Base-by-base conservation (phyloP, 2,888 invertebrate species). In the Hirtodrosophila duncani region DNA sequence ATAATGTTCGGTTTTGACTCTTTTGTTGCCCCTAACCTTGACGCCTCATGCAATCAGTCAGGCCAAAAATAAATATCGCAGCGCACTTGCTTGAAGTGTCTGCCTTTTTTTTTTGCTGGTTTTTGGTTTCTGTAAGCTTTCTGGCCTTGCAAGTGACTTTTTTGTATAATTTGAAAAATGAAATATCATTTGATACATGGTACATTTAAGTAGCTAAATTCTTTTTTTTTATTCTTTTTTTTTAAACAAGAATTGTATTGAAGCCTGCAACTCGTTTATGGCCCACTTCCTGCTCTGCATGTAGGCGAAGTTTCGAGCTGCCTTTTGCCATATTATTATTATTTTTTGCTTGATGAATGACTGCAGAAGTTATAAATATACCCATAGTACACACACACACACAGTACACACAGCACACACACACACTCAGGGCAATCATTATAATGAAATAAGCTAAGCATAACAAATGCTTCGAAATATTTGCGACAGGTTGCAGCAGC, bases 391-490 rank as follows among this genome's bases (percentile, higher is more conserved):
- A 26, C 37, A 30, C 39, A 36, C 29, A 31, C 46, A 45, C 31
- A 16, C 30, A n/a, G 1, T 6, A 1, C 9, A 18, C 16, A 39
- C 20, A 18, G 23, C 20, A 36, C 10, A 16, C 36, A 36, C 16
- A 11, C 20, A 39, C 20, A 31, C 16, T 8, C 11, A 21, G 23
- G 31, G 43, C 43, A 52, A 57, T 44, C 60, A 58, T 64, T 53
- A 55, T 61, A 56, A 67, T 58, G 67, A 68, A 74, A 74, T 64
- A 78, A 74, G 63, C 66, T 75, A 65, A 75, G 78, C 74, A 78
- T 78, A 78, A 74, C 78, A 74, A 78, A 75, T 74, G 78, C 74
- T 66, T 66, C 63, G 69, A 75, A 69, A 67, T 67, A 66, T 72
- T 66, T 64, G 75, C 68, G 75, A 75, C 79, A 78, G 71, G 78